phyloP scores from a whole-genome alignment of 2,113 vertebrate genomes.

The Aptenodytes forsteri region DNA sequence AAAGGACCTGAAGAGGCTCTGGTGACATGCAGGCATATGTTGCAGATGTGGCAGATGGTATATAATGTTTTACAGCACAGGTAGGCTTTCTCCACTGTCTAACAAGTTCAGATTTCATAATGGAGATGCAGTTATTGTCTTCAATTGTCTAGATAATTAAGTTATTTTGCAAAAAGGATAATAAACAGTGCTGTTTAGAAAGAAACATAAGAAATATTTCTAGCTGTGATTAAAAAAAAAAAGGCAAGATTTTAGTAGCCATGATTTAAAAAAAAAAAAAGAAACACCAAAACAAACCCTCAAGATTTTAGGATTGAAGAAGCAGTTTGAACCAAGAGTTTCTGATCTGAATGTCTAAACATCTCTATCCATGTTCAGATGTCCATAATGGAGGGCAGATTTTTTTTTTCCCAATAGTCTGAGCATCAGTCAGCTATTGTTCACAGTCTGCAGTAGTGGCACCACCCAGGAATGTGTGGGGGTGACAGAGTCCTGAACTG shows the following conservation, averaged over 20 bases:
- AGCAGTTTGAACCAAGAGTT: background rate
- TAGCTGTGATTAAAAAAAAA: background rate
- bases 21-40: slow-evolving; percentile 90
- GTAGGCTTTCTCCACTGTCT: slow-evolving; percentile 68
- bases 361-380: background rate
- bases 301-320: background rate
- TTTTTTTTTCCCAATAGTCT: background rate
- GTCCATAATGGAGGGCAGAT: background rate
- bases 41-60: slow-evolving; percentile 87
- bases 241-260: background rate
- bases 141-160: background rate
- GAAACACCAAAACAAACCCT: background rate
- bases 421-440: background rate
- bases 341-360: background rate
- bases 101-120: background rate
- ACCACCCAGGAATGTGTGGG: background rate
- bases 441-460: background rate
- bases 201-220: background rate
- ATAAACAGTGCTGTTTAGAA: background rate
- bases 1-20: slow-evolving; percentile 88
- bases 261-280: background rate
- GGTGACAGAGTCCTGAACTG: background rate
- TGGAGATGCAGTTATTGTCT: background rate
- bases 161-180: background rate
- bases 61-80: slow-evolving; percentile 84